These are phyloP conservation scores for Hydrozoanthus gracilis DNA, from an alignment of 92 coral and sea anemone species.

Conservation along the genomic window DNA sequence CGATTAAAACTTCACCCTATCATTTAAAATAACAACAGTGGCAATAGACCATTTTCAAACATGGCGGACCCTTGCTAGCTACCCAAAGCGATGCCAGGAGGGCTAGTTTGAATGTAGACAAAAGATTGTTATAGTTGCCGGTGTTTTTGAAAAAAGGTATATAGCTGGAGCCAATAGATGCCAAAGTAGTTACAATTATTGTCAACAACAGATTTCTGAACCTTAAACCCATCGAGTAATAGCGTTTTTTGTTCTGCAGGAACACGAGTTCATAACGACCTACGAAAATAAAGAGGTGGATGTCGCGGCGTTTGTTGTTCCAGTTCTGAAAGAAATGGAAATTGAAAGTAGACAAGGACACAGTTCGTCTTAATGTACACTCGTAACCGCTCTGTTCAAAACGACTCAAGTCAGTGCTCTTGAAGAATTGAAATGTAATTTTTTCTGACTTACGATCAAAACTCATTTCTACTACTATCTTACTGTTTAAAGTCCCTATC, in stretches of 20 bases:
- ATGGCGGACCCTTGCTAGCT: too few species aligned
- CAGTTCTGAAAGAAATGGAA: conserved; percentile 79
- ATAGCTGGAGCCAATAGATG: too few species aligned
- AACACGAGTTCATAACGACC: conserved; percentile 79
- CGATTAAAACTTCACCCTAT: too few species aligned
- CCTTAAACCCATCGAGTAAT: background rate
- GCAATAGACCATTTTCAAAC: too few species aligned
- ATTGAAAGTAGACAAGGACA: conserved; percentile 38
- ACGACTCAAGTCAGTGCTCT: background rate
- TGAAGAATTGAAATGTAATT: background rate
- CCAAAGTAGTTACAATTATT: too few species aligned
- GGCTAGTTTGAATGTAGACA: too few species aligned
- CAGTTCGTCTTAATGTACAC: background rate
- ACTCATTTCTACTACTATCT: background rate
- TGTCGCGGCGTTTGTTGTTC: conserved; percentile 78
- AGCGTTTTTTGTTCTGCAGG: conserved; percentile 43
- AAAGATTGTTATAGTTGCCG: too few species aligned
- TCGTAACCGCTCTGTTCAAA: background rate
- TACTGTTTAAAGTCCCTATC: background rate
- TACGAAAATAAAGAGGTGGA: conserved; percentile 71
- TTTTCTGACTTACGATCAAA: background rate
- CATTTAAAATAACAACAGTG: too few species aligned
- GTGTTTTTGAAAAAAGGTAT: too few species aligned
- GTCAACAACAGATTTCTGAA: too few species aligned
- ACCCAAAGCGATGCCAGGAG: too few species aligned